Evolutionary conservation across 2,797 vertebrate species (phyloP).

Genomic region (Sebastes vulpes): DNA sequence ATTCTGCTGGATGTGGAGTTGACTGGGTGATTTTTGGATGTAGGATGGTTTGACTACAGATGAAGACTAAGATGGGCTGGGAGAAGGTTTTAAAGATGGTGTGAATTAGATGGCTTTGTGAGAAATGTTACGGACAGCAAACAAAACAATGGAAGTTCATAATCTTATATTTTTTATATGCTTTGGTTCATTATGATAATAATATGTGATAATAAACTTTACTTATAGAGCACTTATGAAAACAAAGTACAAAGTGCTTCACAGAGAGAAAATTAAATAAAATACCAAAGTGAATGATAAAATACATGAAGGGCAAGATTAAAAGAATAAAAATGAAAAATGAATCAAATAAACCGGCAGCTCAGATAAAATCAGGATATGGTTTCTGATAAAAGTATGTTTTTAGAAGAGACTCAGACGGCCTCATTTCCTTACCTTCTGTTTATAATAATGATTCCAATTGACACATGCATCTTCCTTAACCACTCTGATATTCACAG

Average conservation of each 20-base stretch:
- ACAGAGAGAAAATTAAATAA: neutral
- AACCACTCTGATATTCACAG: neutral
- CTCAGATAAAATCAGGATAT: neutral
- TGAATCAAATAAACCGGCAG: neutral
- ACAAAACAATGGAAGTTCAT: neutral
- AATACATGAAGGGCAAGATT: neutral
- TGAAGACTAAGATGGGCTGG: neutral
- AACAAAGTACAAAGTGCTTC: neutral
- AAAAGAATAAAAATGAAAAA: neutral
- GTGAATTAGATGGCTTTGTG: neutral
- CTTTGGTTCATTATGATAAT: neutral
- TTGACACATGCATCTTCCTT: neutral
- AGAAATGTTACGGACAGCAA: neutral
- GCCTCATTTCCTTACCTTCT: neutral
- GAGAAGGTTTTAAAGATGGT: neutral
- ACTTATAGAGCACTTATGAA: neutral
- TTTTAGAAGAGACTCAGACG: neutral
- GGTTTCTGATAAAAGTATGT: neutral
- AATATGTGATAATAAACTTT: neutral
- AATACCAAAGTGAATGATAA: neutral
- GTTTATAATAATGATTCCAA: neutral
- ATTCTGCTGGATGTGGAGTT: constrained; percentile 9
- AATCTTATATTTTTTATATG: neutral
- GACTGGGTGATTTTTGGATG: neutral
- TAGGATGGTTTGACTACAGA: neutral